A percentile compares a stretch with the other conserved stretches of the same genome.
Conservation (phyloP, 2,113 vertebrate genomes). For the Diadophis punctatus region DNA sequence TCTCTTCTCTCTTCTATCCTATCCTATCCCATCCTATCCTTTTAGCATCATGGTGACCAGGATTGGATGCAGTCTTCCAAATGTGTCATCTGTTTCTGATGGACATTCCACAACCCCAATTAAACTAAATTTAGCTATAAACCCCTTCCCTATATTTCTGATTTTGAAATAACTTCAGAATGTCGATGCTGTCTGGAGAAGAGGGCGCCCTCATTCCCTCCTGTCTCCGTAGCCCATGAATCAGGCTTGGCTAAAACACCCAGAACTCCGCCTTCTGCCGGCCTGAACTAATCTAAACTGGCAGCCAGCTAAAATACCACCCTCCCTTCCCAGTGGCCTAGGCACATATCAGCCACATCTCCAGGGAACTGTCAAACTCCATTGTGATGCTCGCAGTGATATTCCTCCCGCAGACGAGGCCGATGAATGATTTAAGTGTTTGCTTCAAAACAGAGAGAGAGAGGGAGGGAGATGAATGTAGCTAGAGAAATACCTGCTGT, state of each 20-base stretch:
- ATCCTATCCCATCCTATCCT: background rate
- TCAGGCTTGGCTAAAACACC: no score
- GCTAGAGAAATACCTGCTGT: slow-evolving; percentile 36
- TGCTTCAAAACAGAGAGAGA: slow-evolving; percentile 12
- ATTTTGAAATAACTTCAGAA: background rate
- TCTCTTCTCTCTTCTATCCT: no score
- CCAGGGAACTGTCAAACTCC: slow-evolving; percentile 31
- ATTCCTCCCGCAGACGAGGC: slow-evolving; percentile 16
- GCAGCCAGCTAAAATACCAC: background rate
- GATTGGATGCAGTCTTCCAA: background rate
- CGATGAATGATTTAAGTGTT: background rate
- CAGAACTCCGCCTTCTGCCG: background rate
- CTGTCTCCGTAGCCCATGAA: background rate
- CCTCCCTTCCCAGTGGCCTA: accelerated
- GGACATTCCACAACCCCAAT: background rate
- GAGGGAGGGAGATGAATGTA: slow-evolving; percentile 2
- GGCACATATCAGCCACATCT: accelerated
- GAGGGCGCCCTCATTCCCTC: background rate
- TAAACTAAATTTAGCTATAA: background rate
- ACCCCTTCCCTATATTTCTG: background rate
- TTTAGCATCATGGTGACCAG: background rate
- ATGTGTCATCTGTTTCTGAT: background rate
- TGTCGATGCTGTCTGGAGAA: background rate
- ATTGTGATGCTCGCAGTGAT: slow-evolving; percentile 30
- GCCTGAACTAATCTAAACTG: accelerated